These are phyloP conservation scores for Gymnothorax javanicus DNA, from an alignment of 2,797 vertebrate species.

Conservation along the genomic window DNA sequence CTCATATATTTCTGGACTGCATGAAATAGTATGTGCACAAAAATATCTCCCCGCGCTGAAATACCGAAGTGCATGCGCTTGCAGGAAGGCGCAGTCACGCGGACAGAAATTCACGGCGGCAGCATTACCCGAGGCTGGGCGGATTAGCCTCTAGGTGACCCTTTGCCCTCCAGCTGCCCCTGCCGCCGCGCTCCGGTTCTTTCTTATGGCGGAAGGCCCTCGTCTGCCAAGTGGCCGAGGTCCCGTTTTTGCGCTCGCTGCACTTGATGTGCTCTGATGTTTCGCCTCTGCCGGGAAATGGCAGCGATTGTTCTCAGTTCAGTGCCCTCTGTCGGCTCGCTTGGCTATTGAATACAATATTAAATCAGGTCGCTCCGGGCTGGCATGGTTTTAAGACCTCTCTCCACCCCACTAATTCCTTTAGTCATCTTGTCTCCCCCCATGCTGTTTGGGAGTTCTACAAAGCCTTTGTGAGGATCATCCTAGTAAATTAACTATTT, in stretches of 20 bases:
- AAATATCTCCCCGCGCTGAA: slow-evolving; percentile 12
- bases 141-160: slow-evolving; percentile 71
- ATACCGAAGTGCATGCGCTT: slow-evolving; percentile 20
- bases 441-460: slow-evolving; percentile 9
- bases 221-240: slow-evolving; percentile 47
- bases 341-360: slow-evolving; percentile 54
- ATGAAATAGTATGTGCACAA: slow-evolving; percentile 38
- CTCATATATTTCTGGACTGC: too few species aligned
- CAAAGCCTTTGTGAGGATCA: slow-evolving; percentile 47
- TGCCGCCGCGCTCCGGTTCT: slow-evolving; percentile 47
- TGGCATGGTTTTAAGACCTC: slow-evolving; percentile 35
- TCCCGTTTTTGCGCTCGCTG: slow-evolving; percentile 52
- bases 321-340: slow-evolving; percentile 57
- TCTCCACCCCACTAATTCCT: slow-evolving; percentile 14
- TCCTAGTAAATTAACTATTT: slow-evolving; percentile 59
- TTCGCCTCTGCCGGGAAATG: slow-evolving; percentile 62
- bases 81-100: slow-evolving; percentile 33
- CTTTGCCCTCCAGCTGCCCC: slow-evolving; percentile 63
- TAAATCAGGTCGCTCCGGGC: slow-evolving; percentile 51
- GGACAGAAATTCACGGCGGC: slow-evolving; percentile 52
- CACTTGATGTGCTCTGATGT: slow-evolving; percentile 51
- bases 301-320: slow-evolving; percentile 59
- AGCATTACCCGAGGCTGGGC: slow-evolving; percentile 60
- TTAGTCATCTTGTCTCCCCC: slow-evolving; percentile 37
- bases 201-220: slow-evolving; percentile 40